Base-by-base conservation (phyloP, 23 tunicate species). In the Halocynthia roretzi region DNA sequence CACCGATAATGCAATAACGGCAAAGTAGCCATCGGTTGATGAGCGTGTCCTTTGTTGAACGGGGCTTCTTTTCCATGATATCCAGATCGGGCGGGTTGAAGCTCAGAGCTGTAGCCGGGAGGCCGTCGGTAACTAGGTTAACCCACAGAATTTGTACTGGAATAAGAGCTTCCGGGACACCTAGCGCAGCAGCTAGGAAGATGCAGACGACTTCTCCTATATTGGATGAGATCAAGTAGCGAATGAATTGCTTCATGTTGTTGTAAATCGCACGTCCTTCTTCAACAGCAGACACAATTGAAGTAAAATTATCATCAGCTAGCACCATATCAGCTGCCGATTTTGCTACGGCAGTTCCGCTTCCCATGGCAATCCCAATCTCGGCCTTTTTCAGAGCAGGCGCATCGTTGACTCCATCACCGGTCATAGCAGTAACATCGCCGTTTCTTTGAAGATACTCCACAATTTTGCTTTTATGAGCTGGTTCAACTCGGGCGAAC, bases 181-280 rank as follows among this genome's bases (percentile, higher is more conserved):
- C 98, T 11, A 94, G 83, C 56, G 98, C 98, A 19, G 98, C 98
- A 17, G 98, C 98, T 75, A 94, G 64, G 72, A 94, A 94, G 53
- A 94, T 94, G 80, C 96, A 94, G 7, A 94, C 98, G 22, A 94
- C 98, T 89, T 94, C 98, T 15, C 98, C 98, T 54, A 94, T 94
- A 73, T 94, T 94, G 48, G 98, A 94, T 8, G 98, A 94, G 74
- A 94, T 94, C 62, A 94, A 78, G 69, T 94, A 94, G 7, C 98
- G 85, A 56, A 93, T 93, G 70, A 93, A 93, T 50, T 93, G 98
- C 85, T 93, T 93, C 98, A 94, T 94, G 83, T 94, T 94, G 83
- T 94, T 94, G 84, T 94, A 94, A 72, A 94, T 94, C 7, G 98
- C 98, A n/a, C 98, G 81, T 19, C 98, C 98, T 65, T 94, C 98